phyloP scores from a whole-genome alignment of 2,888 invertebrate species.

The Neoascia interrupta region DNA sequence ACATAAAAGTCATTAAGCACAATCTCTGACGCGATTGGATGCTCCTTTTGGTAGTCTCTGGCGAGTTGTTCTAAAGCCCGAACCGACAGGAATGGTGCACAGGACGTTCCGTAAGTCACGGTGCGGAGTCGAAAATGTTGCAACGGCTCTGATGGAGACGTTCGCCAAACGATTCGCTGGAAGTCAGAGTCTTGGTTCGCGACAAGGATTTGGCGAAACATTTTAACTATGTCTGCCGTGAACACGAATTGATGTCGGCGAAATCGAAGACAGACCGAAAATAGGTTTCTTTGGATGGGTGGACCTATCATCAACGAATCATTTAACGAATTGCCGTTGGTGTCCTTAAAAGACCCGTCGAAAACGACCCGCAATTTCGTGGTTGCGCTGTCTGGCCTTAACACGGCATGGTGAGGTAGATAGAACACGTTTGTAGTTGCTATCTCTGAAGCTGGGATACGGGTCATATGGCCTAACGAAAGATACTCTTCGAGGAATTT shows the following conservation, averaged over 20 bases:
- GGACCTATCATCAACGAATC: neutral
- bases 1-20: constrained; percentile 49
- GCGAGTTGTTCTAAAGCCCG: constrained; percentile 50
- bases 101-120: constrained; percentile 64
- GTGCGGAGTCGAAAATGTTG: constrained; percentile 50
- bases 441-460: neutral
- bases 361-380: constrained; percentile 54
- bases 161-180: constrained; percentile 1
- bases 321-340: neutral
- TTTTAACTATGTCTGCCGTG: neutral
- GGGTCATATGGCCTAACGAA: constrained; percentile 10
- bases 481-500: constrained; percentile 21
- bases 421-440: constrained; percentile 9
- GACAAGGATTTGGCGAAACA: neutral
- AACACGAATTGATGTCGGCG: constrained; percentile 13
- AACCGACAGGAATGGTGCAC: constrained; percentile 57
- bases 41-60: constrained; percentile 10
- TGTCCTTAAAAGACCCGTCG: neutral
- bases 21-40: constrained; percentile 41
- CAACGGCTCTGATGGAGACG: neutral
- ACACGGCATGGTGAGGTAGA: constrained; percentile 12
- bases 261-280: constrained; percentile 12
- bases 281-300: constrained; percentile 2
- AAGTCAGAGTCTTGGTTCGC: neutral
- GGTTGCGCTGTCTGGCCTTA: neutral